Conservation (phyloP, 2,113 vertebrate species). For the Damaliscus lunatus region DNA sequence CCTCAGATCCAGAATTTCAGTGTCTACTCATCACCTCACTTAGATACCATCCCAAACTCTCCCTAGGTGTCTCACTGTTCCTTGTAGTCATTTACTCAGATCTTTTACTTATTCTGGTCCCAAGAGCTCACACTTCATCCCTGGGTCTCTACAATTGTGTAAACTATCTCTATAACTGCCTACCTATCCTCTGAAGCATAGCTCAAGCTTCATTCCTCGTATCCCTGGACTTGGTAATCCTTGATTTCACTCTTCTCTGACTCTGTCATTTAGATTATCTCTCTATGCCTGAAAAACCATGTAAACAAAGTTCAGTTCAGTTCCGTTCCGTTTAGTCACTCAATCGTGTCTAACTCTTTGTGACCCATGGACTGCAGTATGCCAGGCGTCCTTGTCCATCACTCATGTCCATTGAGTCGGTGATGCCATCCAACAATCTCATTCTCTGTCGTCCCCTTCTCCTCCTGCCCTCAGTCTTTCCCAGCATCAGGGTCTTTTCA, state of each 20-base stretch:
- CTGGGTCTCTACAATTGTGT: not conserved
- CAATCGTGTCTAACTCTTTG: not conserved
- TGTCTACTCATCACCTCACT: not conserved
- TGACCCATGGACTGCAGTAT: not conserved
- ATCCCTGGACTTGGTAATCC: not conserved
- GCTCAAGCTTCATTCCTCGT: not conserved
- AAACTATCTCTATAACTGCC: not conserved
- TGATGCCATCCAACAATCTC: not conserved
- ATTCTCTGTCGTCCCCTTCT: not conserved
- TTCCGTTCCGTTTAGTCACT: accelerated
- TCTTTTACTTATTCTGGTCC: not conserved
- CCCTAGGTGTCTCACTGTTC: not conserved
- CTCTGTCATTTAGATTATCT: not conserved
- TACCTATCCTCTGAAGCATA: not conserved
- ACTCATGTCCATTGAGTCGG: not conserved
- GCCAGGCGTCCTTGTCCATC: not conserved
- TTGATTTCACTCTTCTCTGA: not conserved
- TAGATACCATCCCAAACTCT: not conserved
- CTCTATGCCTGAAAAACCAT: not conserved
- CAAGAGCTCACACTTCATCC: not conserved
- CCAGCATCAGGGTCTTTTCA: not conserved
- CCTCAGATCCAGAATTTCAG: not conserved
- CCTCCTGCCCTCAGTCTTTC: not conserved
- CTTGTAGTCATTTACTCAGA: not conserved
- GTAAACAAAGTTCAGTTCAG: not conserved